Base-by-base conservation (phyloP, 2,797 vertebrate species). In the Nyctibius grandis region DNA sequence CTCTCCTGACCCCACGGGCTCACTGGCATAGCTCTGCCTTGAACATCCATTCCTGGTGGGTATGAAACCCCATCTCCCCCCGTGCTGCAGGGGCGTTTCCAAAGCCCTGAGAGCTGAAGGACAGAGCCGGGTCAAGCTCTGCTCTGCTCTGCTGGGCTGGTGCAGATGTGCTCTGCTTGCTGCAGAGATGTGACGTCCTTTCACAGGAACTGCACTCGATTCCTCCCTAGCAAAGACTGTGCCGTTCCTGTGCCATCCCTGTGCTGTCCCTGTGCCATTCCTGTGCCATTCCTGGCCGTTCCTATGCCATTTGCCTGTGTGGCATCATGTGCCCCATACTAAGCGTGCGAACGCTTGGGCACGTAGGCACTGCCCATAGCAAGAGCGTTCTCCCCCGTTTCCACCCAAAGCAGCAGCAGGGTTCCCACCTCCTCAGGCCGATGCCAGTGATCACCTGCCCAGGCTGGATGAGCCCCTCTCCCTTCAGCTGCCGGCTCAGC, bases 321-420 rank as follows among this genome's bases (percentile, higher is more conserved):
- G 70, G 36, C 56, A 51, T 23, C 26, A 8, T 28, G 19, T 45
- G 18, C n/a, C n/a, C 38, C 19, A 1, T 1, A 9, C 8, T 20
- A 29, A 75, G 57, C 15, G 28, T 12, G 33, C 28, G 42, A 69
- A 44, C 9, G 44, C 53, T 22, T 9, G 56, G 61, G 60, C 69
- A 31, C 5, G 0, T 14, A 19, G 61, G 61, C 36, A 40, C 5
- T 8, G 13, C 23, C 22, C 6, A 29, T 2, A 34, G 36, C 0
- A 0, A 44, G 47, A 23, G 29, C 1, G 1, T 25, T 42, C 60
- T 40, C 11, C 40, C 16, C 34, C 7, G 1, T 59, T 54, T 73
- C 91, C 54, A 74, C 33, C 16, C 34, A 34, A 65, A 72, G 18
- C 12, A 81, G 42, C 1, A 53, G 48, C 26, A 28, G 18, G 18